These are phyloP conservation scores for Nycticebus coucang DNA, from an alignment of 2,113 vertebrate genomes.

Conservation along the genomic window DNA sequence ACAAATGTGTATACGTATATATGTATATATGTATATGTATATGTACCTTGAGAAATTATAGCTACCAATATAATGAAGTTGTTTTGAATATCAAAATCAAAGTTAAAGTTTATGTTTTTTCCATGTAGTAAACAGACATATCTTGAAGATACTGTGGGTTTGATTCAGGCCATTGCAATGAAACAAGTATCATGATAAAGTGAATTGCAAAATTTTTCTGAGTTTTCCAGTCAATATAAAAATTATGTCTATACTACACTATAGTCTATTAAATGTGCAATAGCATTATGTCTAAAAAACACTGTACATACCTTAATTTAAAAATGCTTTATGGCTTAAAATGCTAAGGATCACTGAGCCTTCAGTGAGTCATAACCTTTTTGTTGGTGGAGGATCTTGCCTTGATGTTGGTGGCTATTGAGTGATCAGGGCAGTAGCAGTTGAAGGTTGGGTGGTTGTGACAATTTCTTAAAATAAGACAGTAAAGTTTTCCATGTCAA, in stretches of 20 bases:
- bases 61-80: background rate
- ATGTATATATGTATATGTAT: too few relatives aligned
- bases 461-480: background rate
- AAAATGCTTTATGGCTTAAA: background rate
- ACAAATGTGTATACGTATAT: background rate
- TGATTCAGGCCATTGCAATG: background rate
- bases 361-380: background rate
- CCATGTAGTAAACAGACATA: background rate
- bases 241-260: background rate
- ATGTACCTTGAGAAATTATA: background rate
- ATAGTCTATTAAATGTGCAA: background rate
- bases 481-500: background rate
- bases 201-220: background rate
- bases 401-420: background rate
- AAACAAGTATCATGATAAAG: background rate
- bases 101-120: background rate
- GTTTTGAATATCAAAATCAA: conserved; percentile 22
- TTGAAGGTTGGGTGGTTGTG: background rate
- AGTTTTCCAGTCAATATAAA: background rate
- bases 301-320: background rate
- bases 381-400: background rate
- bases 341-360: background rate
- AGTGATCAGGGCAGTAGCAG: background rate
- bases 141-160: background rate
- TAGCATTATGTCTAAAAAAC: background rate